Percentiles rank a stretch among this genome's conserved stretches.
Evolutionary conservation across 2,113 vertebrate genomes (phyloP).

Genomic region (Zosterops borbonicus): DNA sequence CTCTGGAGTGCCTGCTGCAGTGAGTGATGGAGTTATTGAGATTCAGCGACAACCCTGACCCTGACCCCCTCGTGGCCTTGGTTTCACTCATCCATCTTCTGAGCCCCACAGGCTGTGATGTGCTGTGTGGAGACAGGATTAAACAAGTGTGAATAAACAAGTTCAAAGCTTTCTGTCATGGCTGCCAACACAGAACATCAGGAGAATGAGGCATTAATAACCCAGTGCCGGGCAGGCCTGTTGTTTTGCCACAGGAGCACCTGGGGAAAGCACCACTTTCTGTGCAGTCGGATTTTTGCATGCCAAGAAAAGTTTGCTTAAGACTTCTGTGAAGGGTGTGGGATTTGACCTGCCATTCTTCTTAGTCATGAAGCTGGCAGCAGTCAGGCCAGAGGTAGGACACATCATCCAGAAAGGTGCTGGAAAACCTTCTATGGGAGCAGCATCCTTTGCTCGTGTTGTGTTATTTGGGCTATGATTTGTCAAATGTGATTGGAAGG

Average conservation of each 20-base stretch:
- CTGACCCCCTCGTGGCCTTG: constrained; percentile 71
- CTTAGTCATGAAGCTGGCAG: constrained; percentile 49
- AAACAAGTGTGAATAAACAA: constrained; percentile 84
- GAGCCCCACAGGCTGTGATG: constrained; percentile 68
- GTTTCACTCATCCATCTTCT: constrained; percentile 79
- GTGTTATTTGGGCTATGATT: constrained; percentile 30
- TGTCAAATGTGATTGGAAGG: not conserved
- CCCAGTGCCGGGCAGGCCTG: constrained; percentile 40
- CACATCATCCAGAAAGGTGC: not conserved
- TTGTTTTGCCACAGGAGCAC: constrained; percentile 63
- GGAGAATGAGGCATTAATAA: constrained; percentile 74
- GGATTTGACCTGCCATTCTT: constrained; percentile 4
- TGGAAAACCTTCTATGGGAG: not conserved
- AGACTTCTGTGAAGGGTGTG: not conserved
- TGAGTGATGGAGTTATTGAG: constrained; percentile 83
- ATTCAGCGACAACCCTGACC: constrained; percentile 80
- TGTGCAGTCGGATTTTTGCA: not conserved
- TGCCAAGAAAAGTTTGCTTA: not conserved
- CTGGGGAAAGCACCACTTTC: constrained; percentile 61
- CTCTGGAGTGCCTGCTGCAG: constrained; percentile 68
- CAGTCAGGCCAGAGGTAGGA: not conserved
- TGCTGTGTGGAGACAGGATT: constrained; percentile 74
- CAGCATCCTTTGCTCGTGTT: not conserved
- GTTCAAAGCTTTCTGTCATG: constrained; percentile 76
- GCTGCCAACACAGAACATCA: constrained; percentile 56